Percentiles rank a stretch among this genome's conserved stretches.
These are phyloP conservation scores for Platyscapa corneri DNA, from an alignment of 1,140 invertebrate genomes.

Conservation along the genomic window DNA sequence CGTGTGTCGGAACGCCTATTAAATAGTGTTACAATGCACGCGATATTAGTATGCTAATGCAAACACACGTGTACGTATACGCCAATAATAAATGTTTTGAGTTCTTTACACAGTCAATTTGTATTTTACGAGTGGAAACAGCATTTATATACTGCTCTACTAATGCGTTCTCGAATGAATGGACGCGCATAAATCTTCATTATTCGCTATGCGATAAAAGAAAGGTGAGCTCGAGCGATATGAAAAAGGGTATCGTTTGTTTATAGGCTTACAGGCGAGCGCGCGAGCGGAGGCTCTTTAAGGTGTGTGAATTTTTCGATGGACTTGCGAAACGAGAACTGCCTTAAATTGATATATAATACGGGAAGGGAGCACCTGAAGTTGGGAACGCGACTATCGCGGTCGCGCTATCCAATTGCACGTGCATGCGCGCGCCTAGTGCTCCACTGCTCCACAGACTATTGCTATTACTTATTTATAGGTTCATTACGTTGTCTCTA, in stretches of 20 bases:
- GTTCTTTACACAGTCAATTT: conserved; percentile 48
- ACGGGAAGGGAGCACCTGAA: background rate
- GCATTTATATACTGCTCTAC: background rate
- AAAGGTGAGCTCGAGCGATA: background rate
- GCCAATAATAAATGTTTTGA: conserved; percentile 39
- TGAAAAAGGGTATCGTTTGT: background rate
- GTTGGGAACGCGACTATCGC: too few relatives aligned
- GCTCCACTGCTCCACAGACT: background rate
- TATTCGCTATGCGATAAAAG: conserved; percentile 25
- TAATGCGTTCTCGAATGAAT: background rate
- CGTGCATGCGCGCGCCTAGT: background rate
- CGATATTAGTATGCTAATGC: conserved; percentile 48
- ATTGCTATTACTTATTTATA: conserved; percentile 34
- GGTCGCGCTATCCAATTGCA: too few relatives aligned
- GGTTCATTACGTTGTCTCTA: conserved; percentile 22
- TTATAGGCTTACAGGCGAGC: background rate
- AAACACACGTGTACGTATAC: background rate
- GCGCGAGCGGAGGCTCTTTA: background rate
- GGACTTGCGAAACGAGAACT: background rate
- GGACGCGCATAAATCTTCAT: conserved; percentile 48
- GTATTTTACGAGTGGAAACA: conserved; percentile 46
- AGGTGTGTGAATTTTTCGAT: conserved; percentile 19
- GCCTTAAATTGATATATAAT: background rate
- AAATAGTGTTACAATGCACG: conserved; percentile 38
- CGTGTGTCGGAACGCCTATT: conserved; percentile 21